Evolutionary conservation across 2,797 vertebrate genomes (phyloP).

Genomic region (Acipenser transmontanus): DNA sequence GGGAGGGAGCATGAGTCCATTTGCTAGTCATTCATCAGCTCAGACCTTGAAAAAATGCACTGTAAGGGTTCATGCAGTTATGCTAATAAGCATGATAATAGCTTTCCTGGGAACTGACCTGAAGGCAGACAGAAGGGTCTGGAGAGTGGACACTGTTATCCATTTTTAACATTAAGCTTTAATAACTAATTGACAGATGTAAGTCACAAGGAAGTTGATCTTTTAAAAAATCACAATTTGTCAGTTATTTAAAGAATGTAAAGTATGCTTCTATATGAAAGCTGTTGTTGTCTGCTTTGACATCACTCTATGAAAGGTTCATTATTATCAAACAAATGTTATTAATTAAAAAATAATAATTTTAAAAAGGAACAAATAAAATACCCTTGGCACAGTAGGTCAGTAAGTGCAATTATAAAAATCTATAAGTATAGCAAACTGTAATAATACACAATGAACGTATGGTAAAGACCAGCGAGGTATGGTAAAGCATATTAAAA

Average conservation of each 20-base stretch:
- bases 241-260: not conserved
- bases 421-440: no score
- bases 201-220: not conserved
- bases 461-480: no score
- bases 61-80: conserved; percentile 27
- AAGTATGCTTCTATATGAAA: no score
- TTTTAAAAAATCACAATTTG: not conserved
- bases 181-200: not conserved
- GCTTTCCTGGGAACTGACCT: conserved; percentile 28
- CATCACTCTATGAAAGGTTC: no score
- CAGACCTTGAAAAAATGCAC: conserved; percentile 44
- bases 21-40: conserved; percentile 41
- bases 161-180: not conserved
- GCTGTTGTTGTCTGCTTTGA: no score
- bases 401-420: no score
- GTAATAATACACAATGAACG: no score
- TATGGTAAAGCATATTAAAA: no score
- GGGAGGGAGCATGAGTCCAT: conserved; percentile 47
- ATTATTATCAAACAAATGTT: no score
- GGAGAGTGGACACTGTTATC: not conserved
- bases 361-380: no score
- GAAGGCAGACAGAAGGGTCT: conserved; percentile 22
- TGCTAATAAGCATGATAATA: conserved; percentile 40
- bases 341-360: no score
- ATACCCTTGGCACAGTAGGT: no score